Percentiles rank a stretch among this genome's conserved stretches.
Evolutionary conservation across 2,888 invertebrate genomes (phyloP).

Genomic region (Thumatha senex): DNA sequence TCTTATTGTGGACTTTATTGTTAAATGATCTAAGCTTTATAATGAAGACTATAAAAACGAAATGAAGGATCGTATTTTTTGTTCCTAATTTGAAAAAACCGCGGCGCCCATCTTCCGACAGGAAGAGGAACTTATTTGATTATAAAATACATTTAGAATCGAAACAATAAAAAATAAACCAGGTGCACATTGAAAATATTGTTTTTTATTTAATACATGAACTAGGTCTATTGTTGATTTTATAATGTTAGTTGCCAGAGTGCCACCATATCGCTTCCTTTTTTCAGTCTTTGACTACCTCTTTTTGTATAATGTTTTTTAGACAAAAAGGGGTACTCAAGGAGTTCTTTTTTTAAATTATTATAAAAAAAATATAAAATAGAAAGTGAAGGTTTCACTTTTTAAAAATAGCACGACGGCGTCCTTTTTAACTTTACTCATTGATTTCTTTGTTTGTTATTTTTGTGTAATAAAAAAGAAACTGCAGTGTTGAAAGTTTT

Average conservation of each 20-base stretch:
- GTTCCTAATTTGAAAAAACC: conserved; percentile 53
- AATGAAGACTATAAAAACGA: conserved; percentile 28
- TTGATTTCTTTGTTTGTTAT: too few species aligned
- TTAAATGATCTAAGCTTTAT: too few species aligned
- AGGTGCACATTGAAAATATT: conserved; percentile 65
- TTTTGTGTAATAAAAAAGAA: too few species aligned
- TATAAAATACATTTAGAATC: conserved; percentile 75
- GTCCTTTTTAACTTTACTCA: conserved; percentile 21
- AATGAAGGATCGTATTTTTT: conserved; percentile 34
- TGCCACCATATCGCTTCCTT: conserved; percentile 57
- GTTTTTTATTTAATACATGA: conserved; percentile 57
- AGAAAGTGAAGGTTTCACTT: conserved; percentile 67
- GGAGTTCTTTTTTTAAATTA: conserved; percentile 23
- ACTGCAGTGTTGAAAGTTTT: too few species aligned
- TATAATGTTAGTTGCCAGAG: conserved; percentile 51
- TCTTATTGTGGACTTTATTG: conserved; percentile 13
- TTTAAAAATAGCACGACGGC: conserved; percentile 23
- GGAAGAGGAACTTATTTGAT: conserved; percentile 82
- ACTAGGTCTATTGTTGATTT: conserved; percentile 61
- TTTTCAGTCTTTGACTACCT: conserved; percentile 27
- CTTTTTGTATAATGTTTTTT: conserved; percentile 40
- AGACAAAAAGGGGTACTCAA: conserved; percentile 41
- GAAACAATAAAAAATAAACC: conserved; percentile 65
- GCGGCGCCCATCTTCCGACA: conserved; percentile 77
- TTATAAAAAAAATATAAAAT: conserved; percentile 34